phyloP scores from a whole-genome alignment of 1,140 invertebrate genomes.

The Listronotus bonariensis region DNA sequence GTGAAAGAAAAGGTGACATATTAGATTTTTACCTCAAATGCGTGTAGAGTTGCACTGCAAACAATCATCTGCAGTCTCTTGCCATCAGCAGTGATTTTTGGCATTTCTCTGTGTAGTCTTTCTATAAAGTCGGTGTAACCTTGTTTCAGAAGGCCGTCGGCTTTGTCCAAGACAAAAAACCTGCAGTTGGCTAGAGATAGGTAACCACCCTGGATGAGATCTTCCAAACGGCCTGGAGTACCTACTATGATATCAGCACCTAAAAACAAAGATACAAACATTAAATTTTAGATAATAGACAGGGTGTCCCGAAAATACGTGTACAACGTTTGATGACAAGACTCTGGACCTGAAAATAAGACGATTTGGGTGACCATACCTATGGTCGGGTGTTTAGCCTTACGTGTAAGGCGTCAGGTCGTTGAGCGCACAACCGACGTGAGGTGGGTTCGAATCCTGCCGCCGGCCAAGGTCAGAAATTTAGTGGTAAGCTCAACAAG shows the following conservation, averaged over 20 bases:
- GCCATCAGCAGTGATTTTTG: constrained; percentile 90
- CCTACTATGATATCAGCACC: constrained; percentile 91
- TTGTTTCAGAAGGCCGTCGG: constrained; percentile 91
- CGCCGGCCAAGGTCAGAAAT: no score
- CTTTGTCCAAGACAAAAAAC: constrained; percentile 98
- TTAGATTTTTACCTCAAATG: constrained; percentile 79
- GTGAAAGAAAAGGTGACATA: no score
- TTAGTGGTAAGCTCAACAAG: no score
- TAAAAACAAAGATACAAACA: neutral
- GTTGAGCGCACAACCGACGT: no score
- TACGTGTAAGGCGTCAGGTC: no score
- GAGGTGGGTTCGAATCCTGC: no score
- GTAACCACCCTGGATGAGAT: constrained; percentile 86
- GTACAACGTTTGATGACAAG: no score
- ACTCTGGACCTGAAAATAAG: no score
- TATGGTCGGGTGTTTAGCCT: no score
- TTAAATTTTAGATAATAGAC: neutral
- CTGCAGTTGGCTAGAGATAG: constrained; percentile 85
- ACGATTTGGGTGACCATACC: no score
- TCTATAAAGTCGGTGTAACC: constrained; percentile 87
- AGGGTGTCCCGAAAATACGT: no score
- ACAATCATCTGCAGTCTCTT: constrained; percentile 96
- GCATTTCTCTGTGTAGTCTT: constrained; percentile 86
- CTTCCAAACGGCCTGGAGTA: constrained; percentile 94
- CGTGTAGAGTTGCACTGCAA: constrained; percentile 97